Base-by-base conservation (phyloP, 1,140 invertebrate genomes). In the Pseudomyrmex dendroicus region DNA sequence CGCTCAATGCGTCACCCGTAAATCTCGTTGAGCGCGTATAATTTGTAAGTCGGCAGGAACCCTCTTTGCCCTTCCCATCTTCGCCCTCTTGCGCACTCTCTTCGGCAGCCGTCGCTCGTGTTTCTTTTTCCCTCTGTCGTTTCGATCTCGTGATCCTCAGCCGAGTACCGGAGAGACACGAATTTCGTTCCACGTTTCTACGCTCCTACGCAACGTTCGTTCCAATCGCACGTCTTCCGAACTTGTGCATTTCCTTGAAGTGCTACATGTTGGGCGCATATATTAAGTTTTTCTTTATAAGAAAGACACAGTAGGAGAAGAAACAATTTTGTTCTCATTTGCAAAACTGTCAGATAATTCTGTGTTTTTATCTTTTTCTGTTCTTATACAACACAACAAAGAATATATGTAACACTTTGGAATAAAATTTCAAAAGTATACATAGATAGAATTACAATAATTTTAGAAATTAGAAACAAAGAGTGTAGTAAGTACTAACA, bases 11-110 rank as follows among this genome's bases (percentile, higher is more conserved):
- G 93, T 94, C 93, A 94, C 93, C 86, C 93, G 93, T 94, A 94
- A 94, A 94, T 94, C 93, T 94, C 93, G 91, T 92, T 91, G 92
- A 93, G 92, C 91, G 93, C 92, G 93, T 94, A 94, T 94, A 94
- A 94, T 94, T 94, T 94, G 93, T 94, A 94, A 94, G 93, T 93
- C 93, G 93, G 93, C 93, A 94, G 93, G 87, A 88, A 72, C 85
- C 87, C 91, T 82, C 91, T 87, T 84, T 84, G 73, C 62, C 85
- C 80, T 59, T 82, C 83, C 62, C 78, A 76, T 84, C 72, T 70
- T 84, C 59, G 62, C 77, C 57, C 78, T 86, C 77, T 22, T 73
- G 73, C 83, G 67, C 25, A 63, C 20, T 48, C 46, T 61, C 46
- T 61, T 67, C 66, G 70, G 62, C 73, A 68, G 35, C 22, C 63